Conservation (phyloP, 2,797 vertebrate genomes). For the Mormyrus hasselquistii region DNA sequence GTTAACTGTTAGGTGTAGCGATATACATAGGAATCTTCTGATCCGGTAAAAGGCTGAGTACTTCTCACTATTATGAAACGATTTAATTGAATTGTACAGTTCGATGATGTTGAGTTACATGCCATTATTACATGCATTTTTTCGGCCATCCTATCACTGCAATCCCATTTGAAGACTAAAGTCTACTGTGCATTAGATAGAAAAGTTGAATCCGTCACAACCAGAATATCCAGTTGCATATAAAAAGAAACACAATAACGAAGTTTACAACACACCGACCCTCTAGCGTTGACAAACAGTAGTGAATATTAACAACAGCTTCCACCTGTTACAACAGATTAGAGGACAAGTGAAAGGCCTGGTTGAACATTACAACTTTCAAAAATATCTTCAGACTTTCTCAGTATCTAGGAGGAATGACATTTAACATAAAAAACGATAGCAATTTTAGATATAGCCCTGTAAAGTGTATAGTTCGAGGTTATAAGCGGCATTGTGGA, state of each 20-base stretch:
- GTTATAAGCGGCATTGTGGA: neutral
- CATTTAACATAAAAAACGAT: neutral
- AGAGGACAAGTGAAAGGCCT: neutral
- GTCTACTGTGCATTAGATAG: neutral
- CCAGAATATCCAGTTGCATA: neutral
- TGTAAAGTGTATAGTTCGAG: neutral
- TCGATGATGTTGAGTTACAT: neutral
- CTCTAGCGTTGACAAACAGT: neutral
- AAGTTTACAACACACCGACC: neutral
- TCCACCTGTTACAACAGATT: conserved; percentile 9
- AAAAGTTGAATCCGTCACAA: neutral
- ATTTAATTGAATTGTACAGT: neutral
- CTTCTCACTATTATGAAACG: neutral
- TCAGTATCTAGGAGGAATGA: neutral
- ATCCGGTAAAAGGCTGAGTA: neutral
- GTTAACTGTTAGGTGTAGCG: neutral
- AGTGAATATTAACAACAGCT: neutral
- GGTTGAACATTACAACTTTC: neutral
- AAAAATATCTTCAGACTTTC: neutral
- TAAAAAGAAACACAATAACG: neutral
- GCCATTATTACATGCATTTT: neutral
- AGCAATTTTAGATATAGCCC: neutral
- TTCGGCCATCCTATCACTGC: neutral
- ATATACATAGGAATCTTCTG: neutral
- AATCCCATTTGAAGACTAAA: neutral